A percentile compares a stretch with the other conserved stretches of the same genome.
These are phyloP conservation scores for Nomada ruficornis DNA, from an alignment of 2,888 invertebrate species.

Conservation along the genomic window DNA sequence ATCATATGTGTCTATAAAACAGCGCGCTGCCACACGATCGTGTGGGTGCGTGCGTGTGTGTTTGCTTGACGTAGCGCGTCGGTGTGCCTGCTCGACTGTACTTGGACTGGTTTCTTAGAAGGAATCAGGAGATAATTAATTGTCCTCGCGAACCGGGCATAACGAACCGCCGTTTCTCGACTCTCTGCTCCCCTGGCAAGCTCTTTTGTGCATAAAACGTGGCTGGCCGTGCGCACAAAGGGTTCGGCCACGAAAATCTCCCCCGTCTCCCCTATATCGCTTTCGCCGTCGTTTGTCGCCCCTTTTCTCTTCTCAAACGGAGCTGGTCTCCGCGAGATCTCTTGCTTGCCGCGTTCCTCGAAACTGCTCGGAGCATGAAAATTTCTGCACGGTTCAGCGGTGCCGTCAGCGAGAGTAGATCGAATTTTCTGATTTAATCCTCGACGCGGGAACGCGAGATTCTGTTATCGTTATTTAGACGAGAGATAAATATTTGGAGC, in stretches of 20 bases:
- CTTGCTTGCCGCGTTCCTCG: no score
- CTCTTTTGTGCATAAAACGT: slow-evolving; percentile 72
- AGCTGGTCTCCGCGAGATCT: not conserved
- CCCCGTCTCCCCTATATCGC: slow-evolving; percentile 42
- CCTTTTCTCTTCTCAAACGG: not conserved
- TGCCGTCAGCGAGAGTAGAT: no score
- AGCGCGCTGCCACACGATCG: slow-evolving; percentile 64
- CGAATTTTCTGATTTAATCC: no score
- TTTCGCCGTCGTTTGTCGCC: slow-evolving; percentile 9
- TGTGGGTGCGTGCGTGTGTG: slow-evolving; percentile 58
- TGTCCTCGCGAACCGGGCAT: slow-evolving; percentile 81
- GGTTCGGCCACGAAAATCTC: slow-evolving; percentile 54
- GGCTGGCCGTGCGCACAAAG: slow-evolving; percentile 61
- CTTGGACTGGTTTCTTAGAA: slow-evolving; percentile 83
- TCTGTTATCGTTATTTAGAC: not conserved
- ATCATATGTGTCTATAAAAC: slow-evolving; percentile 84
- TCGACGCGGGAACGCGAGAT: no score
- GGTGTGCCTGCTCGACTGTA: slow-evolving; percentile 69
- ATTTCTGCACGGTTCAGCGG: no score
- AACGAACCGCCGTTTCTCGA: slow-evolving; percentile 74
- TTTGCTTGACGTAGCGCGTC: slow-evolving; percentile 52
- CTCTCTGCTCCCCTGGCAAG: slow-evolving; percentile 48
- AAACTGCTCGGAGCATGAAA: no score
- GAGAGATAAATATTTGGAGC: no score
- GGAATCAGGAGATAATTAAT: slow-evolving; percentile 83